Evolutionary conservation across 2,888 invertebrate genomes (phyloP).

Genomic region (Diplolepis rosae): DNA sequence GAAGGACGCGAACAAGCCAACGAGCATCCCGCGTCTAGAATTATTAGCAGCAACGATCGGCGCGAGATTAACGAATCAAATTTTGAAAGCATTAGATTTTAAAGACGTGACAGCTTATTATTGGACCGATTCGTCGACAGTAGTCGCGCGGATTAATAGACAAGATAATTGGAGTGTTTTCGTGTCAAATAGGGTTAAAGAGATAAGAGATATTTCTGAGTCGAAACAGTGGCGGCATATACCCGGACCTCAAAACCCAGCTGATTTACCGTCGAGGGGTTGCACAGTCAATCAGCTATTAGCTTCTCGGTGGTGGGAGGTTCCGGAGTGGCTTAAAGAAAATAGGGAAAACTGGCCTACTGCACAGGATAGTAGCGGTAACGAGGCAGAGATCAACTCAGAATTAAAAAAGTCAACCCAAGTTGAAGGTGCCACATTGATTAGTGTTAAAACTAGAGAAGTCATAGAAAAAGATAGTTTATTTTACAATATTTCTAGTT

Average conservation of each 20-base stretch:
- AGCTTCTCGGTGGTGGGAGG: conserved; percentile 61
- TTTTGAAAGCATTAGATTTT: conserved; percentile 39
- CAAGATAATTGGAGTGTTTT: conserved; percentile 55
- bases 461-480: background rate
- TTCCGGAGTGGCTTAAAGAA: conserved; percentile 56
- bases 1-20: conserved; percentile 50
- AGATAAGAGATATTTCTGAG: conserved; percentile 51
- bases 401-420: conserved; percentile 40
- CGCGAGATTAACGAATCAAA: conserved; percentile 43
- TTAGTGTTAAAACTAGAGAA: conserved; percentile 25
- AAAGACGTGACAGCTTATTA: conserved; percentile 39
- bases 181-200: conserved; percentile 55
- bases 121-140: conserved; percentile 58
- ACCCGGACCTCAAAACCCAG: conserved; percentile 59
- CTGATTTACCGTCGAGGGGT: conserved; percentile 61
- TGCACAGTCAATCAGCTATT: conserved; percentile 52
- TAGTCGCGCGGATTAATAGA: conserved; percentile 53
- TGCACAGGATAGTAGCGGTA: background rate
- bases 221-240: conserved; percentile 55
- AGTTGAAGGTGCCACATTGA: background rate
- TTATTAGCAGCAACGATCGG: conserved; percentile 56
- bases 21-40: conserved; percentile 56
- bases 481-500: background rate
- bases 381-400: conserved; percentile 37
- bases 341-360: conserved; percentile 49